phyloP scores from a whole-genome alignment of 2,888 invertebrate genomes.

The Ephialtes manifestator region DNA sequence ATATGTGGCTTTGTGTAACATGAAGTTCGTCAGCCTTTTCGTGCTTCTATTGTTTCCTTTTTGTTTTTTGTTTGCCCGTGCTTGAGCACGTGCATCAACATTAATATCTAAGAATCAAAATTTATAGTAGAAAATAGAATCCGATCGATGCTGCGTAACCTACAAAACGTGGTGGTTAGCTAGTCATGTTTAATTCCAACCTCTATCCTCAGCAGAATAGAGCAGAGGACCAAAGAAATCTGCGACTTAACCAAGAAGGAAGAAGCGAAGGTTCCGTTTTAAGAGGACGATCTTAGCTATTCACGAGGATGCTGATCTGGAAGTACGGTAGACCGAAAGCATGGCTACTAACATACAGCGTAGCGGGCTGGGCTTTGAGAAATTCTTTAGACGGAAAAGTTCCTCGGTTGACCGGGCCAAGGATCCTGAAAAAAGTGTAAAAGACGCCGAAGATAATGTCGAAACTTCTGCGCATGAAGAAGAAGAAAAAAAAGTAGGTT shows the following conservation, averaged over 20 bases:
- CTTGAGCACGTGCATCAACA: constrained; percentile 21
- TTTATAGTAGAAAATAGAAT: constrained; percentile 33
- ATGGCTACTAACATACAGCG: constrained; percentile 46
- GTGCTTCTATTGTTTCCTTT: constrained; percentile 39
- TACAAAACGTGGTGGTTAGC: neutral
- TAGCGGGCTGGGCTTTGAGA: constrained; percentile 25
- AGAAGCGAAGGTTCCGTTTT: constrained; percentile 36
- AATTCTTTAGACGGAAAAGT: constrained; percentile 36
- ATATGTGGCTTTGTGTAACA: constrained; percentile 13
- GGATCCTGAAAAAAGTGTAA: constrained; percentile 10
- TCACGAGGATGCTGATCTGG: constrained; percentile 32
- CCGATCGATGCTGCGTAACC: neutral
- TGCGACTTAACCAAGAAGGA: constrained; percentile 35
- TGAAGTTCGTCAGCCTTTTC: neutral
- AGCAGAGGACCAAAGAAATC: constrained; percentile 26
- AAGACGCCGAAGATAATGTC: constrained; percentile 11
- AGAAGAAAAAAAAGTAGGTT: neutral
- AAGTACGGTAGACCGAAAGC: constrained; percentile 2
- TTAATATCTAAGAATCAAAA: constrained; percentile 58
- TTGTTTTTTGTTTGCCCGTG: constrained; percentile 34
- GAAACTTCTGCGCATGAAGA: constrained; percentile 8
- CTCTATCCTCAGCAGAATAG: constrained; percentile 25
- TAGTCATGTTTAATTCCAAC: constrained; percentile 21
- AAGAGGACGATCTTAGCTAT: constrained; percentile 41
- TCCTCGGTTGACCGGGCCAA: constrained; percentile 17